Evolutionary conservation across 2,113 vertebrate genomes (phyloP), one percentile per base, ranked within the genome.

Genomic region (Ictalurus furcatus): DNA sequence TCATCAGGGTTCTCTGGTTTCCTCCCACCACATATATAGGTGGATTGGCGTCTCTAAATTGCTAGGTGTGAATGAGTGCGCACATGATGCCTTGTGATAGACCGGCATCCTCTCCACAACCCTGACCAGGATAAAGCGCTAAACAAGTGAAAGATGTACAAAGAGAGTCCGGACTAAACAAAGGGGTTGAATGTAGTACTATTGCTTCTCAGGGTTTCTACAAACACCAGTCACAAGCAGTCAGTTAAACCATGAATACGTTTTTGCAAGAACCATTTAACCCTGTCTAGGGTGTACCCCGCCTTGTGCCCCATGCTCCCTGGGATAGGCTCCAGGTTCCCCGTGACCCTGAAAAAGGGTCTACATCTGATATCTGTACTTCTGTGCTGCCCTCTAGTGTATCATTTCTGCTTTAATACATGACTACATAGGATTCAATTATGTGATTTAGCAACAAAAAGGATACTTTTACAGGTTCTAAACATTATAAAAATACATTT

Each of bases 371-470:
- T 48, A 17, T 3, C 16, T 30, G 37, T 85, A 14, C 17, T 52
- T 48, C 65, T 67, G 44, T 87, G 61, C 78, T 87, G 86, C 61
- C 78, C 86, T 87, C 86, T 80, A 81, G 76, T 67, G 76, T 48
- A 37, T 82, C 11, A 4, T 21, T 58, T 82, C n/a, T 37, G 17
- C 28, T n/a, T 52, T 13, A 48, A 56, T 13, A 19, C 14, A 34
- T 73, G 69, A 73, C 6, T 2, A 37, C 21, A 48, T 44, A 25
- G 9, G 2, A 4, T 37, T 7, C 7, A 76, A 12, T 76, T 23
- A 37, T 17, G 14, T 67, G 13, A 34, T 30, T 30, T 69, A 69
- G 1, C 65, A 69, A 30, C 65, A 11, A 74, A 23, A 74, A 73
- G 0, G 40, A 74, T 0, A 2, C 3, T 1, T 4, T 69, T 30